Evolutionary conservation across 2,113 vertebrate genomes (phyloP), one percentile per base, ranked within the genome.

Genomic region (Pteropus alecto): DNA sequence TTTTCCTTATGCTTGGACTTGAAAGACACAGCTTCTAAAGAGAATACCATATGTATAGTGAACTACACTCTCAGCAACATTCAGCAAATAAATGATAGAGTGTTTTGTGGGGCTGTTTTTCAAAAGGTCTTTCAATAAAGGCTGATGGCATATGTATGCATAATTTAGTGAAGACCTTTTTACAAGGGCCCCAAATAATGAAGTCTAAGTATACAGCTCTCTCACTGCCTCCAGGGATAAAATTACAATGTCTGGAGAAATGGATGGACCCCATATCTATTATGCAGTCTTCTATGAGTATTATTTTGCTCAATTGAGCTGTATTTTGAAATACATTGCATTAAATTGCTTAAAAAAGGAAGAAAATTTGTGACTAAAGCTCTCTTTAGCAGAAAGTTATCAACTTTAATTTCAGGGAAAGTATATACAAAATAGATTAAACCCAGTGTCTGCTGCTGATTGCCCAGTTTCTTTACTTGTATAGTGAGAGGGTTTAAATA

Each of bases 81-180:
- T 87, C 63, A 65, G 46, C 28, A 54, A 30, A n/a, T 71, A 38
- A 35, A 30, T 35, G 41, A n/a, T 68, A 38, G 70, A 92, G 7
- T 89, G 60, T 78, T 74, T 76, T 54, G 33, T 30, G 70, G 35
- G 58, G 35, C 68, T 41, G 0, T 85, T 94, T 93, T 84, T 90
- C 92, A 82, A 48, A 85, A 65, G 51, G 43, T 84, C 38, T 48
- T 76, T 79, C 3, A 10, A 54, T 85, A 56, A 12, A 83, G 26
- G 71, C 71, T 67, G 51, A 82, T 78, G 48, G 43, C 48, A 30
- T 60, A 8, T 51, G 18, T 73, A 90, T 76, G 70, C 35, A 87
- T 85, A 78, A 94, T 93, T 96, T 91, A 97, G 94, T 84, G 71
- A 91, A 93, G 92, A 35, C 54, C 65, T 95, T 96, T 93, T 30